Conservation (phyloP, 2,888 invertebrate species). For the Bombylius major region DNA sequence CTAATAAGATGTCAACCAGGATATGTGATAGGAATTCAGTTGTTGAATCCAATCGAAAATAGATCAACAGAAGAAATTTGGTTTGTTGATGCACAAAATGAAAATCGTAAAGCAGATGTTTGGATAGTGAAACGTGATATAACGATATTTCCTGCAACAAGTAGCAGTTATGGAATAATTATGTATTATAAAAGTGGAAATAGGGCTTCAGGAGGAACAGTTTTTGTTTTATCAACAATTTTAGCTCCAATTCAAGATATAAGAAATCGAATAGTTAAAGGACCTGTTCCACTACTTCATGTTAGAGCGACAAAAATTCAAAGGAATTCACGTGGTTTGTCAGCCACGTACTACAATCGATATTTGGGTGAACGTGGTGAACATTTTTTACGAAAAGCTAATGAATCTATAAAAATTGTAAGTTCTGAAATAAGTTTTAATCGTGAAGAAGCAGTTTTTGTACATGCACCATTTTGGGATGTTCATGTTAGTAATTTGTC, state of each 20-base stretch:
- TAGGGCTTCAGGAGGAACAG: conserved; percentile 68
- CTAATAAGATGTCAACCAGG: conserved; percentile 63
- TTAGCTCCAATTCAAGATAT: conserved; percentile 60
- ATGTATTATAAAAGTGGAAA: conserved; percentile 68
- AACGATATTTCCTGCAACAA: conserved; percentile 80
- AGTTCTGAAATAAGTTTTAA: conserved; percentile 74
- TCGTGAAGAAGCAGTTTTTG: conserved; percentile 62
- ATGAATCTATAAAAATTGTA: conserved; percentile 70
- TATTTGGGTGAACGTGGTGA: conserved; percentile 77
- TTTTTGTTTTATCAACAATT: conserved; percentile 63
- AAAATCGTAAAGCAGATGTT: conserved; percentile 48
- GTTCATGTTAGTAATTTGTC: conserved; percentile 75
- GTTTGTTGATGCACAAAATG: conserved; percentile 61
- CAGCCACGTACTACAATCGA: conserved; percentile 76
- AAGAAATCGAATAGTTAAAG: conserved; percentile 59
- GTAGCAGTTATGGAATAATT: conserved; percentile 68
- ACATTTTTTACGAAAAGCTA: conserved; percentile 73
- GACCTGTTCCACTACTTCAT: conserved; percentile 64
- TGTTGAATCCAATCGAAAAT: conserved; percentile 81
- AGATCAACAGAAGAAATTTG: conserved; percentile 73
- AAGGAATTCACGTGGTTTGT: conserved; percentile 67
- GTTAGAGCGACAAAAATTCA: conserved; percentile 62
- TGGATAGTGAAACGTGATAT: conserved; percentile 77
- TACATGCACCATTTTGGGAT: conserved; percentile 78
- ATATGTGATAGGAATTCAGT: conserved; percentile 76